A percentile compares a stretch with the other conserved stretches of the same genome.
phyloP scores from a whole-genome alignment of 2,888 invertebrate genomes.

The Camptogramma bilineatum region DNA sequence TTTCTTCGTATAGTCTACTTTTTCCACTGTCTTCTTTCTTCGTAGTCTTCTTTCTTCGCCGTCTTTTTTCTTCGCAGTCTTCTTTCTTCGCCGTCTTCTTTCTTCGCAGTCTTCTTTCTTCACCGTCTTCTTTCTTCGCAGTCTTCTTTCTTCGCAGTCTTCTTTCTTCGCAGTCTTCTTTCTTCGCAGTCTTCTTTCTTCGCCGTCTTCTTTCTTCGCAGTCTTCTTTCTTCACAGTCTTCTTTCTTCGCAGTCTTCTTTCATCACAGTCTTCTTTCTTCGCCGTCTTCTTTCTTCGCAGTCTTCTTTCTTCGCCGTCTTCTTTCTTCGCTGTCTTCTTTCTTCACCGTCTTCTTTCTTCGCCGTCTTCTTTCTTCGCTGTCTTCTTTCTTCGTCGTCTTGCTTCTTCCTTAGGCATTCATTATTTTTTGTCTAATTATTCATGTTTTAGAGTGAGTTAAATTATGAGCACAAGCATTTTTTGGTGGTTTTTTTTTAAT shows the following conservation, averaged over 20 bases:
- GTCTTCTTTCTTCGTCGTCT: slow-evolving; percentile 28
- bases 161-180: slow-evolving; percentile 7
- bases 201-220: slow-evolving; percentile 14
- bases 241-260: slow-evolving; percentile 27
- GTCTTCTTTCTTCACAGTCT: slow-evolving; percentile 29
- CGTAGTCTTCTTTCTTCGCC: slow-evolving; percentile 4
- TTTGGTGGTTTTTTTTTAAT: slow-evolving; percentile 8
- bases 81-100: slow-evolving; percentile 7
- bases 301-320: slow-evolving; percentile 30
- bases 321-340: slow-evolving; percentile 28
- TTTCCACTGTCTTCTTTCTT: slow-evolving; percentile 14
- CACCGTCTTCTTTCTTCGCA: slow-evolving; percentile 10
- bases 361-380: slow-evolving; percentile 25
- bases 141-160: slow-evolving; percentile 6
- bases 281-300: slow-evolving; percentile 22
- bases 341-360: slow-evolving; percentile 28
- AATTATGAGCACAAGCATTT: neutral
- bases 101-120: slow-evolving; percentile 10
- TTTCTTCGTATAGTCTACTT: slow-evolving; percentile 12
- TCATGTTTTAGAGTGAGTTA: too few species aligned
- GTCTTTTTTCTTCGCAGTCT: slow-evolving; percentile 9
- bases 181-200: slow-evolving; percentile 12
- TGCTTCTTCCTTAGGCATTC: slow-evolving; percentile 28
- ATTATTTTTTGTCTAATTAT: slow-evolving; percentile 18
- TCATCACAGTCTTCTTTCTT: slow-evolving; percentile 27